These are phyloP conservation scores for Aradophagus sp. DNA, from an alignment of 1,140 invertebrate genomes.

Conservation along the genomic window DNA sequence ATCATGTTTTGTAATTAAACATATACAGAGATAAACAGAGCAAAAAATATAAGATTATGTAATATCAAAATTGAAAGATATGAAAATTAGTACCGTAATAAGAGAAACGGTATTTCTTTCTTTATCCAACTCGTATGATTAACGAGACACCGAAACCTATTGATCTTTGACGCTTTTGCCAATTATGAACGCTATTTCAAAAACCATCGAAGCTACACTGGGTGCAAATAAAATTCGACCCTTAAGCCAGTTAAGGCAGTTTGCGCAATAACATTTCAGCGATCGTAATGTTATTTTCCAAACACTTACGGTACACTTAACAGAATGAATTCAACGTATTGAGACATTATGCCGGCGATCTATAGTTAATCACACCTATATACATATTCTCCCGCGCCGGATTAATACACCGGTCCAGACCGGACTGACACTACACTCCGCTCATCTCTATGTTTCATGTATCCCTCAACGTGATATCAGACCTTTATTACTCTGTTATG, in stretches of 20 bases:
- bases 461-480: conserved; percentile 59
- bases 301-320: conserved; percentile 41
- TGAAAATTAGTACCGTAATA: no score
- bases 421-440: conserved; percentile 49
- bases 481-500: conserved; percentile 68
- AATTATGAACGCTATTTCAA: no score
- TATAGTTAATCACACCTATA: conserved; percentile 52
- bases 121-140: no score
- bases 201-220: no score
- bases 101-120: no score
- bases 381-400: conserved; percentile 41
- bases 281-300: conserved; percentile 40
- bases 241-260: not conserved
- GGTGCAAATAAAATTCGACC: no score
- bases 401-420: conserved; percentile 51
- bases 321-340: conserved; percentile 46
- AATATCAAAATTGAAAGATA: no score
- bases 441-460: conserved; percentile 58
- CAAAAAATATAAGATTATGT: no score
- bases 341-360: conserved; percentile 46
- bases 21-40: no score
- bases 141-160: no score
- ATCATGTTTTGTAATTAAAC: no score
- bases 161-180: no score
- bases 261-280: conserved; percentile 27